Base-by-base conservation (phyloP, 1,140 invertebrate genomes). In the Himalopsyche phryganea region DNA sequence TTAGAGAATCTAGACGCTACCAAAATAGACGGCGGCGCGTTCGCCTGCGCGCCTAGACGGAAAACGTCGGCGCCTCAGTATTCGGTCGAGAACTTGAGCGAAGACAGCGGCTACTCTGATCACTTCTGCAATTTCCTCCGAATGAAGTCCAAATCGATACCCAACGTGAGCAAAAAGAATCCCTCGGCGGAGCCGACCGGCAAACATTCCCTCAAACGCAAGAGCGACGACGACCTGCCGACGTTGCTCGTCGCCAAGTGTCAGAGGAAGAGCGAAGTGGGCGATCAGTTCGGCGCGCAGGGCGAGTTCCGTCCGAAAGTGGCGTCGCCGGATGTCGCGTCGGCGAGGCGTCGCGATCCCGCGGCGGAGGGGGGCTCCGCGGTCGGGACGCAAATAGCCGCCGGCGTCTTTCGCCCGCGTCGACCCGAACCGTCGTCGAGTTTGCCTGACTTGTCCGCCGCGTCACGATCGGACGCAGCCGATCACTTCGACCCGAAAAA, bases 71-170 rank as follows among this genome's bases (percentile, higher is more conserved):
- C 58, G 15, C 58, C 56, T 20, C 81, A 81, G 59, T 81, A 82
- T 63, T 88, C 86, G 19, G 80, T 80, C 1, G 86, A 89, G 66
- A 88, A 88, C 76, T 71, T 88, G 35, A 87, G 85, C 63, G 86
- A 88, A 66, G 86, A 88, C 70, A 87, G 85, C 58, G 86, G 87
- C 14, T 89, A 87, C 71, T 84, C 86, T 55, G 84, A 86, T 63
- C 79, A 81, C 53, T 72, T 79, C 45, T 71, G 68, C 48, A 66
- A 66, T 40, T 66, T 71, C 61, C 58, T 70, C 17, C 69, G 69
- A 19, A 64, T 65, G 45, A 77, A 76, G 65, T 74, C 70, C 38
- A 74, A 69, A 59, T 79, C 72, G 42, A 72, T 75, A 54, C 69
- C 73, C 53, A 77, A 76, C 68, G 73, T 76, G 53, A 56, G 50